Conservation (phyloP, 1,140 invertebrate species). For the Gyrodactylus bullatarudis region DNA sequence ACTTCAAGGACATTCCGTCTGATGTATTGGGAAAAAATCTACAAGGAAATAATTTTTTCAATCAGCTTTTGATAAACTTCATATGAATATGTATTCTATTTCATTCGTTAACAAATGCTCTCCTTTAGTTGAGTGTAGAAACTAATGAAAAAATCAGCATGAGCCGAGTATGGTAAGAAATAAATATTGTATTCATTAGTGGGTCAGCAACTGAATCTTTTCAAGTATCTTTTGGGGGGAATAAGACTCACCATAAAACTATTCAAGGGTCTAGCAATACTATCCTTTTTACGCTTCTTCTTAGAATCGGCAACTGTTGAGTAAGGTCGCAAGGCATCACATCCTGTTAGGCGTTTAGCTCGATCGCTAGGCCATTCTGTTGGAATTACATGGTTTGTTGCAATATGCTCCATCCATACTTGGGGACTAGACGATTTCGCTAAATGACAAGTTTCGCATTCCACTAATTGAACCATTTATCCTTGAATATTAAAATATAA, state of each 20-base stretch:
- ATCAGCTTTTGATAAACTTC: too few relatives aligned
- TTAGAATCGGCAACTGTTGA: neutral
- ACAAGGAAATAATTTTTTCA: too few relatives aligned
- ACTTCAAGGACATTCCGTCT: neutral
- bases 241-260: neutral
- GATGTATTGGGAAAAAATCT: constrained; percentile 3
- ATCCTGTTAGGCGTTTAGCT: neutral
- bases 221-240: neutral
- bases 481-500: neutral
- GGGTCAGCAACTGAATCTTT: neutral
- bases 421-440: neutral
- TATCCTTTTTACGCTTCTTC: neutral
- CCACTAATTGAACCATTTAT: neutral
- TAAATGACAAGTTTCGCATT: neutral
- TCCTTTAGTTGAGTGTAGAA: too few relatives aligned
- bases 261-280: neutral
- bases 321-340: neutral
- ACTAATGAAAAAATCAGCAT: too few relatives aligned
- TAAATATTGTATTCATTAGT: too few relatives aligned
- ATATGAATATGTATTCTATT: too few relatives aligned
- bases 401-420: constrained; percentile 2
- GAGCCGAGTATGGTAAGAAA: too few relatives aligned
- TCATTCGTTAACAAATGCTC: too few relatives aligned
- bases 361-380: constrained; percentile 4
- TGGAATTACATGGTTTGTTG: neutral